Evolutionary conservation across 2,797 vertebrate species (phyloP).

Genomic region (Mormyrus proboscirostris): DNA sequence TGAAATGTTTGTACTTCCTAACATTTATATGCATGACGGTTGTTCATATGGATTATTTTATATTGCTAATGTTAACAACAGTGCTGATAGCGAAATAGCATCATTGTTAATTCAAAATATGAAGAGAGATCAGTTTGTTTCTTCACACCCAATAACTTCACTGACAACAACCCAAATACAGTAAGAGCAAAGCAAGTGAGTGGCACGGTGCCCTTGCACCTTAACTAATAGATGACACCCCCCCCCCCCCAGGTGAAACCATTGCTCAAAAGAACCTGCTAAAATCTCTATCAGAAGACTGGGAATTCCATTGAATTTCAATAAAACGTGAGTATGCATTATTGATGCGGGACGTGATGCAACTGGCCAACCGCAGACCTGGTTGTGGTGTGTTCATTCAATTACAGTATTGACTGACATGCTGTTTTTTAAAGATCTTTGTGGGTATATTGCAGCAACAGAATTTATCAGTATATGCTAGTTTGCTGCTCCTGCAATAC

Average conservation of each 20-base stretch:
- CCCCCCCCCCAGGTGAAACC: not conserved
- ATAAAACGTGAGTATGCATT: conserved; percentile 32
- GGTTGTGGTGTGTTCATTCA: conserved; percentile 26
- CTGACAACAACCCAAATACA: not conserved
- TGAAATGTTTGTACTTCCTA: not conserved
- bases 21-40: not conserved
- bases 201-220: not conserved
- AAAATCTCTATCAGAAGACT: conserved; percentile 28
- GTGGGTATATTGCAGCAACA: conserved; percentile 25
- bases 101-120: not conserved
- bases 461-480: conserved; percentile 25
- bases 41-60: not conserved
- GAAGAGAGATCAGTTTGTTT: not conserved
- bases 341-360: conserved; percentile 27
- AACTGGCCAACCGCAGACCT: conserved; percentile 21
- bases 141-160: not conserved
- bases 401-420: conserved; percentile 32
- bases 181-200: not conserved
- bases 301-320: conserved; percentile 28
- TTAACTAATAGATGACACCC: not conserved
- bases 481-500: conserved; percentile 19
- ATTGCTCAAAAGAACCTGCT: not conserved
- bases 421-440: conserved; percentile 10
- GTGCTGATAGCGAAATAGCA: not conserved
- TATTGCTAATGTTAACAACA: not conserved